Percentiles rank a stretch among this genome's conserved stretches.
Conservation (phyloP, 1,140 invertebrate species). For the Apis dorsata region DNA sequence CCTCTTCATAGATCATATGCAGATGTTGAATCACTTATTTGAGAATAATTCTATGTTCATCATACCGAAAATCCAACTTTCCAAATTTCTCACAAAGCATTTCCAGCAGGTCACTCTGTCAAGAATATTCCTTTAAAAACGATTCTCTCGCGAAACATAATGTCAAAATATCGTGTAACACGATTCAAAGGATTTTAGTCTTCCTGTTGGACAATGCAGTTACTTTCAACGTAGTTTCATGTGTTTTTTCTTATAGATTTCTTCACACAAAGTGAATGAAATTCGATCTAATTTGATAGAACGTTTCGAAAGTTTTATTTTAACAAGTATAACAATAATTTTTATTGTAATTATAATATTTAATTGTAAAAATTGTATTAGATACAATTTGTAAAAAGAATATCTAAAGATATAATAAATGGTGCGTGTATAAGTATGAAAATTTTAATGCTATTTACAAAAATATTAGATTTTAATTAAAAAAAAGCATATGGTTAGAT, state of each 20-base stretch:
- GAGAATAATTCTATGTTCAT: not conserved
- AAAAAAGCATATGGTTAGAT: too few species aligned
- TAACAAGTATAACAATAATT: conserved; percentile 17
- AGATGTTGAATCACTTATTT: not conserved
- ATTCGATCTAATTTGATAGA: too few species aligned
- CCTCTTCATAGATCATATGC: too few species aligned
- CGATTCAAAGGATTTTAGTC: not conserved
- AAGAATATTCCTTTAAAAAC: not conserved
- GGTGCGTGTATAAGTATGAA: not conserved
- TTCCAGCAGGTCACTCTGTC: not conserved
- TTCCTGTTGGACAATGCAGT: not conserved
- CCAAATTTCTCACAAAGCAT: not conserved
- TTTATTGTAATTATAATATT: too few species aligned
- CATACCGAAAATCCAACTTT: not conserved
- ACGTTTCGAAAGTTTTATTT: conserved; percentile 13
- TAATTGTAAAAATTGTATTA: not conserved
- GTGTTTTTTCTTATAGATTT: conserved; percentile 26
- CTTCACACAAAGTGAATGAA: conserved; percentile 6
- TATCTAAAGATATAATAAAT: not conserved
- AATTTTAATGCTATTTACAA: not conserved
- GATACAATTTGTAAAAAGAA: not conserved
- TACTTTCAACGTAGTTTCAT: not conserved
- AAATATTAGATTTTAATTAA: not conserved
- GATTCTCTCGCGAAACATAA: conserved; percentile 5
- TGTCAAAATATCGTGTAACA: not conserved